Percentiles rank a stretch among this genome's conserved stretches.
Evolutionary conservation across 2,113 vertebrate species (phyloP).

Genomic region (Cyprinodon variegatus): DNA sequence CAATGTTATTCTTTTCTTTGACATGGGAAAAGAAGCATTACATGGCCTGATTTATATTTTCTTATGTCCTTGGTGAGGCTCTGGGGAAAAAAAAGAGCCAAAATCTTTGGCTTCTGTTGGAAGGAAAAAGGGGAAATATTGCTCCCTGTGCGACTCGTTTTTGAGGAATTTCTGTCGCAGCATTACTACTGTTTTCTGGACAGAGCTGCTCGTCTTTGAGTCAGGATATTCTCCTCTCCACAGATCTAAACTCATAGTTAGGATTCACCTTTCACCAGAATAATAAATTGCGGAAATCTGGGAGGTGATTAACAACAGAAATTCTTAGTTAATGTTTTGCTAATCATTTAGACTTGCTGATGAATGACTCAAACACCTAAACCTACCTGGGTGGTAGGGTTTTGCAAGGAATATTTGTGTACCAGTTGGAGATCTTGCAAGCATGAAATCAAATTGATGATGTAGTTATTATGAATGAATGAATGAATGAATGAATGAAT

Average conservation of each 20-base stretch:
- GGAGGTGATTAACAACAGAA: background rate
- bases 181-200: conserved; percentile 1
- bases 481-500: background rate
- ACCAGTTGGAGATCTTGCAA: background rate
- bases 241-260: background rate
- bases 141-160: background rate
- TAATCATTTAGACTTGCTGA: background rate
- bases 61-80: background rate
- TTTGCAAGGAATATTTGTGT: background rate
- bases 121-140: background rate
- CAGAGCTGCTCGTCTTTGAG: background rate
- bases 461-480: background rate
- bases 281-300: background rate
- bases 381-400: background rate
- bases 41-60: conserved; percentile 4
- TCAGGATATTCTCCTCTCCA: background rate
- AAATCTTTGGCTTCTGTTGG: background rate
- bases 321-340: background rate
- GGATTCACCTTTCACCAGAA: background rate
- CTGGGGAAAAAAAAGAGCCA: background rate
- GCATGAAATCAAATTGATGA: background rate
- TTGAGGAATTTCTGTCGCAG: background rate
- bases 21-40: conserved; percentile 2
- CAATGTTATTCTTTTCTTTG: conserved; percentile 3
- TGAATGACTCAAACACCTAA: background rate